Conservation (phyloP, 2,797 vertebrate species). For the Dendrocincla tyrannina region DNA sequence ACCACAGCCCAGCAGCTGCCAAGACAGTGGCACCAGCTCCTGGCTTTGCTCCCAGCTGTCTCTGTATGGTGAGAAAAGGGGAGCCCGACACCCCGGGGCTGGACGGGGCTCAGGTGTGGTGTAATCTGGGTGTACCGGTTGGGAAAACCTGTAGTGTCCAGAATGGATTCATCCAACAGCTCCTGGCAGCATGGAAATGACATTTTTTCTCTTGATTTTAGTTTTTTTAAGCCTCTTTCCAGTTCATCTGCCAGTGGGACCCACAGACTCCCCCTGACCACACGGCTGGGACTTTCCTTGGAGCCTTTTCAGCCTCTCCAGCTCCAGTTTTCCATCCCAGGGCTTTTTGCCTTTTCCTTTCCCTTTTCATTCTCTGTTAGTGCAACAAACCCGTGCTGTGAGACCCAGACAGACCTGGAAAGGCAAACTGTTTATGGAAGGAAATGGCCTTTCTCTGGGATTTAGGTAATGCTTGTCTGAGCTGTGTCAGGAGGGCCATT, state of each 20-base stretch:
- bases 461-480: background rate
- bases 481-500: fast-evolving
- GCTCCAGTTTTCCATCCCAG: background rate
- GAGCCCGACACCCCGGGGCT: fast-evolving
- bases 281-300: fast-evolving
- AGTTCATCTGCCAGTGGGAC: fast-evolving
- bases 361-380: background rate
- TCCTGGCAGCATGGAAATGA: background rate
- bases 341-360: background rate
- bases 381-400: fast-evolving
- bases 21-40: fast-evolving
- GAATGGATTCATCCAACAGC: background rate
- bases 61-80: background rate
- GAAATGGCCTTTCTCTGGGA: background rate
- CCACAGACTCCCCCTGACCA: fast-evolving
- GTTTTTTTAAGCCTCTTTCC: background rate
- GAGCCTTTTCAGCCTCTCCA: background rate
- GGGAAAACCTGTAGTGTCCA: background rate
- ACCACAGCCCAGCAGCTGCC: background rate
- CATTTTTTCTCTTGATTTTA: background rate
- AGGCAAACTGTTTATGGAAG: background rate
- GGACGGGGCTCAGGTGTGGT: fast-evolving
- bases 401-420: background rate
- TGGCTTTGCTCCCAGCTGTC: background rate
- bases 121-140: fast-evolving